Evolutionary conservation across 2,797 vertebrate species (phyloP).

Genomic region (Falco columbarius): DNA sequence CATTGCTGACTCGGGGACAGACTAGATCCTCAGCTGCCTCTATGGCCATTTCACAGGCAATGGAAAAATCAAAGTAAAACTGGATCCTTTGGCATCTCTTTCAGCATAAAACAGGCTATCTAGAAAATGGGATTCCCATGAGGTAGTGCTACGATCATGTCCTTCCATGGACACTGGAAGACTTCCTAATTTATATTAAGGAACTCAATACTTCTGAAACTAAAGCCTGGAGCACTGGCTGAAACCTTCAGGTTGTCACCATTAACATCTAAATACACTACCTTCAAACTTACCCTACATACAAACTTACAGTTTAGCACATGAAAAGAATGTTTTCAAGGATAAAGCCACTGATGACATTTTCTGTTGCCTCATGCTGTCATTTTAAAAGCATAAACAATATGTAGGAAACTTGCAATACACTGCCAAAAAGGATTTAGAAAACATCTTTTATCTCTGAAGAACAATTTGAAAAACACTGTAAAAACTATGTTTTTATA

Average conservation of each 20-base stretch:
- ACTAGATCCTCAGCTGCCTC: not conserved
- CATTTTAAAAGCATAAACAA: not conserved
- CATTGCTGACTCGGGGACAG: not conserved
- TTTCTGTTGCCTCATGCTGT: not conserved
- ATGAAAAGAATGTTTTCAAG: not conserved
- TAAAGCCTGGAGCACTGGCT: not conserved
- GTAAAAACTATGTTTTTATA: not conserved
- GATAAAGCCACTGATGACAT: not conserved
- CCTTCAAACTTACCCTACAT: not conserved
- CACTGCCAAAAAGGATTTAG: not conserved
- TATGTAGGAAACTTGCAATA: not conserved
- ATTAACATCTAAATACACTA: not conserved
- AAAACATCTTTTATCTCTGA: not conserved
- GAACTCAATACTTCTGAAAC: not conserved
- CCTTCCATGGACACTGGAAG: not conserved
- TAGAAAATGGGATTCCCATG: not conserved
- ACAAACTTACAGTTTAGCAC: not conserved
- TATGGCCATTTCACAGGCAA: not conserved
- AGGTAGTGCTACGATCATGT: not conserved
- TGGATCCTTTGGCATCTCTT: not conserved
- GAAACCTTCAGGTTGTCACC: not conserved
- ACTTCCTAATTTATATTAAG: not conserved
- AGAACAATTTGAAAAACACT: not conserved
- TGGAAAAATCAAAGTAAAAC: not conserved
- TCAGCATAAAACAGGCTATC: not conserved